Percentiles rank a stretch among this genome's conserved stretches.
Conservation (phyloP, 2,113 vertebrate species). For the Saguinus imperator region DNA sequence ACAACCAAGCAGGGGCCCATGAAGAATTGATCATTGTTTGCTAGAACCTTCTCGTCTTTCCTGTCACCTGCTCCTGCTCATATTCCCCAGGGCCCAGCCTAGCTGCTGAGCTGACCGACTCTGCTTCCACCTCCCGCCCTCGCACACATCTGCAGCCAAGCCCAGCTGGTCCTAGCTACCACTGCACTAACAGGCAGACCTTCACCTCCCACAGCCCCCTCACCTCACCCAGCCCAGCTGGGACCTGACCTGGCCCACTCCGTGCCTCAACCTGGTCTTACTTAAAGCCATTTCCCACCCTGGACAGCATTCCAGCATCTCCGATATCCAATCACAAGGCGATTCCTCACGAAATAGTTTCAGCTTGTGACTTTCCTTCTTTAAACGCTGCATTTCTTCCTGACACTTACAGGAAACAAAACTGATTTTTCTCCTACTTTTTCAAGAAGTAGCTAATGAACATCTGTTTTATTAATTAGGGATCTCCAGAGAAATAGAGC, state of each 20-base stretch:
- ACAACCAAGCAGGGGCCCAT: neutral
- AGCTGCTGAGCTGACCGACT: neutral
- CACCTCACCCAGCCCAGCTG: neutral
- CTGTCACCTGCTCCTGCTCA: neutral
- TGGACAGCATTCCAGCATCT: neutral
- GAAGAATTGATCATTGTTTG: neutral
- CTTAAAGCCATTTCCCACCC: neutral
- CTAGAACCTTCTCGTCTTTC: neutral
- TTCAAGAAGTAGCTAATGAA: neutral
- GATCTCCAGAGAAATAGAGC: neutral
- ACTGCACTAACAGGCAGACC: neutral
- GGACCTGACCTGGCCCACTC: rapidly evolving
- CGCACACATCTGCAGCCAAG: neutral
- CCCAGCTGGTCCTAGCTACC: neutral
- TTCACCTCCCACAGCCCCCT: neutral
- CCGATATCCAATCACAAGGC: neutral
- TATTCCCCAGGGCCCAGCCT: neutral
- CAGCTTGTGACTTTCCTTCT: neutral
- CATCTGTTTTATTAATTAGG: neutral
- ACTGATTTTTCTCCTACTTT: neutral
- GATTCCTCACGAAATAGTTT: neutral
- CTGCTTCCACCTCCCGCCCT: neutral
- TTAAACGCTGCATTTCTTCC: neutral
- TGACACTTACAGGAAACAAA: neutral
- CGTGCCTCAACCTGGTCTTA: neutral